Evolutionary conservation across 2,888 invertebrate genomes (phyloP), one percentile per base, ranked within the genome.

Genomic region (Hemithea aestivaria): DNA sequence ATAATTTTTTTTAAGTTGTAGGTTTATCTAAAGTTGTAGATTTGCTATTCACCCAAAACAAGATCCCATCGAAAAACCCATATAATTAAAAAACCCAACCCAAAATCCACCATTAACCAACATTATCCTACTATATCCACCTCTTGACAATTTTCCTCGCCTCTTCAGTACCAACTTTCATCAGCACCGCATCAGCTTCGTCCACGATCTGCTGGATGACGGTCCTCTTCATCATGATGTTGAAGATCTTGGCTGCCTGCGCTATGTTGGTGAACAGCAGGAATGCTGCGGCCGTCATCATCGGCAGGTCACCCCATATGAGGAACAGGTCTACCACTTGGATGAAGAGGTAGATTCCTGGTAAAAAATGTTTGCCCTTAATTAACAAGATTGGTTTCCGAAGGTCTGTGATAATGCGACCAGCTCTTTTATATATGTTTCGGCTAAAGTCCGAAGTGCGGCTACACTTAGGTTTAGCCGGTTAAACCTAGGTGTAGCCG

Each of bases 241-340:
- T 84, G 23, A 73, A 42, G 37, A 87, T 71, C 67, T 87, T 88
- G 6, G 67, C 59, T 0, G 69, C 65, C 10, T 87, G 85, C 0
- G 83, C 77, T 48, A 87, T 40, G 54, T 85, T 87, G 0, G 88
- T 87, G 60, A 85, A 81, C 10, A 88, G 65, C 1, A 87, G 50
- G 54, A 82, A 87, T 0, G 82, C 78, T 0, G 75, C 74, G 1
- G 72, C 75, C 0, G 87, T 87, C 87, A 87, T 88, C 32, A 81
- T 55, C 0, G 78, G 73, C 4, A 88, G 56, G 51, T 87, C 59
- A 0, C 87, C 87, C 87, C 88, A 84, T 7, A 87, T 83, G 20
- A 73, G 52, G 35, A 68, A 70, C 31, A 89, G 51, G 51, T 89
- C 87, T 2, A 85, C 72, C 0, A 82, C 57, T 68, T 89, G 89